Conservation (phyloP, 2,797 vertebrate genomes). For the Mus caroli region DNA sequence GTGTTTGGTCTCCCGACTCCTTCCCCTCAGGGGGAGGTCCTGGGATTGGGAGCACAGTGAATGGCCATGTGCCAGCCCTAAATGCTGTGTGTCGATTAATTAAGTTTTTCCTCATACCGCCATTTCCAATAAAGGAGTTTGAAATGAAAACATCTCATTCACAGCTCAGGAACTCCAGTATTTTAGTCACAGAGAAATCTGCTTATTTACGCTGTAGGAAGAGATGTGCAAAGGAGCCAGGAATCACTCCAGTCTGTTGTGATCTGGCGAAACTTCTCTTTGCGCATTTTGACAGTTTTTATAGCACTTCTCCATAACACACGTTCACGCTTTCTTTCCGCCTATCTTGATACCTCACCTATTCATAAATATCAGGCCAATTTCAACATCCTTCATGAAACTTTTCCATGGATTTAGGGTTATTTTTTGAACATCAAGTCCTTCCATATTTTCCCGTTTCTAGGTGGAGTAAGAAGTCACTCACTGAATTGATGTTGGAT, state of each 20-base stretch:
- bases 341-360: not conserved
- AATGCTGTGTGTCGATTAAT: not conserved
- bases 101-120: not conserved
- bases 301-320: not conserved
- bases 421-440: not conserved
- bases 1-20: fast-evolving
- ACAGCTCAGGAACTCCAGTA: not conserved
- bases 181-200: constrained; percentile 34
- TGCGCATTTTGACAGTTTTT: not conserved
- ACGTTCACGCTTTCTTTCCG: not conserved
- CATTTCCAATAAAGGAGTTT: not conserved
- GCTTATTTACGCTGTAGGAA: constrained; percentile 26
- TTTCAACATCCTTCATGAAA: not conserved
- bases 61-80: not conserved
- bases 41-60: not conserved
- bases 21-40: not conserved
- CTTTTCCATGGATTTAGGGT: no score
- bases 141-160: constrained; percentile 18
- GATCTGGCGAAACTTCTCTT: not conserved
- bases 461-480: not conserved
- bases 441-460: not conserved
- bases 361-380: not conserved
- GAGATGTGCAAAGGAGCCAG: not conserved
- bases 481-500: not conserved
- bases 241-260: not conserved